A percentile compares a stretch with the other conserved stretches of the same genome.
Evolutionary conservation across 2,113 vertebrate genomes (phyloP).

Genomic region (Callipepla californica): DNA sequence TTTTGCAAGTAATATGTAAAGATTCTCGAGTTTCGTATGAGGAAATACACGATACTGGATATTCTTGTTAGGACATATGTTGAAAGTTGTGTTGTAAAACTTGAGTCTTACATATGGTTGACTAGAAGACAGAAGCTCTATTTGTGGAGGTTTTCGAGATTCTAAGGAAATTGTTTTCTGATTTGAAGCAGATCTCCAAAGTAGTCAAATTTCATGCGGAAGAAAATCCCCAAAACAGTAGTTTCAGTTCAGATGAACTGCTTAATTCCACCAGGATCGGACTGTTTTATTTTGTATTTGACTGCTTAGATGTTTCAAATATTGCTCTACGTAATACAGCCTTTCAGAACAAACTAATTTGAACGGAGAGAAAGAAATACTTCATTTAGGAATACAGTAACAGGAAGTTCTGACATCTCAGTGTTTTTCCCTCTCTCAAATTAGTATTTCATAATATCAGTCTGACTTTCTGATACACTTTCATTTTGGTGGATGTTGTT

Average conservation of each 20-base stretch:
- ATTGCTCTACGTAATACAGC: neutral
- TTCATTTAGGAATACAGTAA: neutral
- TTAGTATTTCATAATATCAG: neutral
- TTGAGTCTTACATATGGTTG: neutral
- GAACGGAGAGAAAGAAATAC: neutral
- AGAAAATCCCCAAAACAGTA: neutral
- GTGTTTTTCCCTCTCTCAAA: neutral
- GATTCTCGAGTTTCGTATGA: neutral
- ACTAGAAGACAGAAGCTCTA: slow-evolving; percentile 9
- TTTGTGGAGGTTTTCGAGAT: neutral
- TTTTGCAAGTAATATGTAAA: neutral
- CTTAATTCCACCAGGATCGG: slow-evolving; percentile 8
- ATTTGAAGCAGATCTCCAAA: slow-evolving; percentile 47
- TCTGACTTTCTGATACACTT: neutral
- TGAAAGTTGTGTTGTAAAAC: slow-evolving; percentile 19
- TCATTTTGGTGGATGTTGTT: neutral
- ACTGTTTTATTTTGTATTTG: slow-evolving; percentile 31
- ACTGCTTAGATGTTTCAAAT: slow-evolving; percentile 21
- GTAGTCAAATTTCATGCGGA: neutral
- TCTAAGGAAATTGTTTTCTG: slow-evolving; percentile 37
- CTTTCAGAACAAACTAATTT: slow-evolving; percentile 22
- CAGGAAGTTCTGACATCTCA: slow-evolving; percentile 39
- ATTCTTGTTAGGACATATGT: neutral
- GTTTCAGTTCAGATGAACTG: slow-evolving; percentile 25
- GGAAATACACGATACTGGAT: neutral